These are phyloP conservation scores for Heliconius hewitsoni DNA, from an alignment of 1,140 invertebrate genomes.

Conservation along the genomic window DNA sequence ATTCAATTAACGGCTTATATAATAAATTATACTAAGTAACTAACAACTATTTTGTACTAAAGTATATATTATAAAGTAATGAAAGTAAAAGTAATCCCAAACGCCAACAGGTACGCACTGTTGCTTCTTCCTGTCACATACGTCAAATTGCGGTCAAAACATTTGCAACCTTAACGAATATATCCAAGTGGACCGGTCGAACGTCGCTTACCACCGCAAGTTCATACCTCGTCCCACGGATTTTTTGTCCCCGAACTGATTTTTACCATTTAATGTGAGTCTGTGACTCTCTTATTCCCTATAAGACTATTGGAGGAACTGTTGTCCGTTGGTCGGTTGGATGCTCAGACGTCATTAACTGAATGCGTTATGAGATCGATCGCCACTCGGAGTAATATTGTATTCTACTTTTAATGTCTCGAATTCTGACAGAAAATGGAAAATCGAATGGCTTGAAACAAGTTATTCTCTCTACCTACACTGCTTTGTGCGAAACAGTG, in stretches of 20 bases:
- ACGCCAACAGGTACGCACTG: slow-evolving; percentile 34
- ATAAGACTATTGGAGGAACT: too few species aligned
- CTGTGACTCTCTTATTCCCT: too few species aligned
- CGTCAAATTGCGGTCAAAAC: slow-evolving; percentile 23
- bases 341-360: too few species aligned
- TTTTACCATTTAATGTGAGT: background rate
- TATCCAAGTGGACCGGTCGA: slow-evolving; percentile 11
- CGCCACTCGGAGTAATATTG: too few species aligned
- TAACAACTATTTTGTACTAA: background rate
- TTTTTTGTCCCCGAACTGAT: background rate
- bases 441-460: too few species aligned
- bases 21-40: too few species aligned
- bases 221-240: background rate
- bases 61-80: background rate
- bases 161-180: slow-evolving; percentile 25
- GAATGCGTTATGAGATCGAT: too few species aligned
- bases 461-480: too few species aligned
- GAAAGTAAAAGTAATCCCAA: slow-evolving; percentile 1
- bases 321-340: too few species aligned
- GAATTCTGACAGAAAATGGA: too few species aligned
- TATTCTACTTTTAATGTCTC: too few species aligned
- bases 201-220: background rate
- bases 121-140: slow-evolving; percentile 31
- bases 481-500: too few species aligned
- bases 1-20: background rate